Percentiles rank a stretch among this genome's conserved stretches.
phyloP scores from a whole-genome alignment of 2,888 invertebrate genomes.

The Candidula unifasciata region DNA sequence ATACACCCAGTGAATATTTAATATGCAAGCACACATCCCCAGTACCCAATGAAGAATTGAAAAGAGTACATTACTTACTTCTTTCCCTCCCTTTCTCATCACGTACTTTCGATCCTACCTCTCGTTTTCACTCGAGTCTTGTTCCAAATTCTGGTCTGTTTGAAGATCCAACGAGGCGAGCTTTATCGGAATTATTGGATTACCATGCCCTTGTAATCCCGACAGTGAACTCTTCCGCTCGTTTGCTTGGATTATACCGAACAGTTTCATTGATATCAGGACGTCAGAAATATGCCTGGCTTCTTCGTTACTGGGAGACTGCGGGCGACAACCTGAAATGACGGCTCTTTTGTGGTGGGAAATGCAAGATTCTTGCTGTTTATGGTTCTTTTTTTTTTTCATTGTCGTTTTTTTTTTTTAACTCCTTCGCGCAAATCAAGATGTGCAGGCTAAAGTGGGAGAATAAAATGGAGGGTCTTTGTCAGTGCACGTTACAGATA shows the following conservation, averaged over 20 bases:
- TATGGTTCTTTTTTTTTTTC: not conserved
- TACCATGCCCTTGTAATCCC: conserved; percentile 29
- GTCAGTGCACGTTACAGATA: conserved; percentile 12
- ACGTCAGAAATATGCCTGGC: not conserved
- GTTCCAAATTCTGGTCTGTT: not conserved
- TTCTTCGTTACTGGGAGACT: not conserved
- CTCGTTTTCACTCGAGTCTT: not conserved
- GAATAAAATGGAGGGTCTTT: conserved; percentile 13
- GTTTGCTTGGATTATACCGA: conserved; percentile 11
- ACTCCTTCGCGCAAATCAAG: not conserved
- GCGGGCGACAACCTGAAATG: conserved; percentile 26
- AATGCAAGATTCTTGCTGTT: not conserved
- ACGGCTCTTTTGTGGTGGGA: not conserved
- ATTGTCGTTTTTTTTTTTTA: not conserved
- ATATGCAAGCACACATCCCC: no score
- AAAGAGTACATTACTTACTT: no score
- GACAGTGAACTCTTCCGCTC: conserved; percentile 31
- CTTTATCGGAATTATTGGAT: conserved; percentile 48
- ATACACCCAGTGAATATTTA: no score
- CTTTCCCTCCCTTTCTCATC: not conserved
- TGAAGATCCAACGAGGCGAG: conserved; percentile 17
- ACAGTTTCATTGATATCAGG: conserved; percentile 29
- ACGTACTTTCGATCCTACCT: not conserved
- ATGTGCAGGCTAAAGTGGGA: not conserved
- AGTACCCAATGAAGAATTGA: no score